Conservation (phyloP, 1,140 invertebrate species). For the Pomacea maculata region DNA sequence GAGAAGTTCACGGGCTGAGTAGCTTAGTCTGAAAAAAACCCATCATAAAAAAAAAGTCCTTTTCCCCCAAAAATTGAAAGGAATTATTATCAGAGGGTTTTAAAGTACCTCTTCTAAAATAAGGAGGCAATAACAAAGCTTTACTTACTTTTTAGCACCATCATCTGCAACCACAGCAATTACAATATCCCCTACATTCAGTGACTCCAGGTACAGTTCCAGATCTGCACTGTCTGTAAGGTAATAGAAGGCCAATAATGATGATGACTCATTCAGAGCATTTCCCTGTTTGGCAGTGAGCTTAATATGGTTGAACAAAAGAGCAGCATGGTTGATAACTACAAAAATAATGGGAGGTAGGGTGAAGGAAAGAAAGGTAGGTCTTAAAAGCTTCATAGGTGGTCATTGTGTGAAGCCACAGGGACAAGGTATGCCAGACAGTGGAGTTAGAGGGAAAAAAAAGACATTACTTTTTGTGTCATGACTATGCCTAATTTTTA, state of each 20-base stretch:
- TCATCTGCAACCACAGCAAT: slow-evolving; percentile 66
- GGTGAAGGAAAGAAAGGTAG: too few relatives aligned
- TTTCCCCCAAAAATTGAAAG: not conserved
- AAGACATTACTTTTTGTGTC: too few relatives aligned
- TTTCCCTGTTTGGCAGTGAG: too few relatives aligned
- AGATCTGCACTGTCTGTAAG: slow-evolving; percentile 65
- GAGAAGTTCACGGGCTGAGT: slow-evolving; percentile 61
- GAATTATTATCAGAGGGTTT: not conserved
- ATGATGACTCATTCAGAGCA: too few relatives aligned
- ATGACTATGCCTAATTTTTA: too few relatives aligned
- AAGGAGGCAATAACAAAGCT: not conserved
- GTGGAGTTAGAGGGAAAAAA: too few relatives aligned
- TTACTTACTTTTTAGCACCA: slow-evolving; percentile 65
- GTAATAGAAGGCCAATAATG: slow-evolving; percentile 19
- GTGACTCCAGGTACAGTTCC: slow-evolving; percentile 66
- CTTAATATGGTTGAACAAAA: too few relatives aligned
- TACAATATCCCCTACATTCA: slow-evolving; percentile 64
- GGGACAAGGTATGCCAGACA: too few relatives aligned
- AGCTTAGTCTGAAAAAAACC: slow-evolving; percentile 39
- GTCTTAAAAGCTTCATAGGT: too few relatives aligned
- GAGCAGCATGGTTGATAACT: too few relatives aligned
- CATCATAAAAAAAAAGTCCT: not conserved
- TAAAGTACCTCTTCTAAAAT: not conserved
- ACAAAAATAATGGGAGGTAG: too few relatives aligned
- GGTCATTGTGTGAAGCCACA: too few relatives aligned